phyloP scores from a whole-genome alignment of 2,113 vertebrate species.

The Pteropus alecto region DNA sequence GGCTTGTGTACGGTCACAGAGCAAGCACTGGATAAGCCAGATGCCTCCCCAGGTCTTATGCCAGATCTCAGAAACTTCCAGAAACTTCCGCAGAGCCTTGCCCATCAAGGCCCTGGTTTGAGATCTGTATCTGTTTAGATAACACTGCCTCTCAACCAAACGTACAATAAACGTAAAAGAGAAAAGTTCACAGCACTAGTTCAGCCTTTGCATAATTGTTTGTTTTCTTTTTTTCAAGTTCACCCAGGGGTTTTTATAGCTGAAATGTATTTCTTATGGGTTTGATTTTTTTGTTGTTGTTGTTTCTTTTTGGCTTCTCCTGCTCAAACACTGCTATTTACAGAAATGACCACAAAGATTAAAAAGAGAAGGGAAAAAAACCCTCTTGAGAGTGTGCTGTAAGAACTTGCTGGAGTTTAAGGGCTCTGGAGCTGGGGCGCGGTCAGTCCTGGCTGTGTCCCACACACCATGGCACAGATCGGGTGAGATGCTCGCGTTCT shows the following conservation, averaged over 20 bases:
- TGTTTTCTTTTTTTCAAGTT: conserved; percentile 37
- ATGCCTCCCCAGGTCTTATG: not conserved
- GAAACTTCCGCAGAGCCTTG: not conserved
- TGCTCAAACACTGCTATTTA: not conserved
- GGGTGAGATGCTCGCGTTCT: not conserved
- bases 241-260: conserved; percentile 9
- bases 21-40: not conserved
- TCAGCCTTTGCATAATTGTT: not conserved
- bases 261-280: conserved; percentile 16
- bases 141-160: not conserved
- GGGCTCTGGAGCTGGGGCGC: not conserved
- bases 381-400: not conserved
- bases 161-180: not conserved
- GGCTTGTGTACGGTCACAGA: not conserved
- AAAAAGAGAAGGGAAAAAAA: not conserved
- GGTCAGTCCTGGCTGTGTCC: not conserved
- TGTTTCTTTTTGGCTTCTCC: not conserved
- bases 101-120: not conserved
- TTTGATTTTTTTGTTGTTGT: conserved; percentile 14
- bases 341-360: not conserved
- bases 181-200: not conserved
- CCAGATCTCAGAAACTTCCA: not conserved
- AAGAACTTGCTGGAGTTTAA: not conserved
- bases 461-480: rapidly evolving
- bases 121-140: not conserved